Evolutionary conservation across 2,888 invertebrate species (phyloP), one percentile per base, ranked within the genome.

Genomic region (Unio pictorum): DNA sequence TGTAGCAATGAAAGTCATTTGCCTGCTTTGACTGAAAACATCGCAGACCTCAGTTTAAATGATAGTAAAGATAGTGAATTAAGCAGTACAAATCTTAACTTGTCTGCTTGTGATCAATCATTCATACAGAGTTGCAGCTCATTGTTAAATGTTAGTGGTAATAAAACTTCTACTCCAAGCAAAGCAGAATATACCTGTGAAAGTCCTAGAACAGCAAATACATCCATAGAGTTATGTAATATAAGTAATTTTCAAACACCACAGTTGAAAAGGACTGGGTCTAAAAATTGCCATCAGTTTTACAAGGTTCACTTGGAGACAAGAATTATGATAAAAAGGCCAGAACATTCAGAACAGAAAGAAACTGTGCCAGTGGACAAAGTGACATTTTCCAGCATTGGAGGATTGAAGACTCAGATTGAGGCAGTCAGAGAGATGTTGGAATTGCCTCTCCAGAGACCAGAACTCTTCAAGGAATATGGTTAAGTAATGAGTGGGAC

Each of bases 351-450:
- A 65, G 58, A 55, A 17, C 26, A 8, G 23, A 63, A 61, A 5
- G 61, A 59, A 26, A 23, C 23, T n/a, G 20, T 18, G 15, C n/a
- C n/a, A 7, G 11, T 30, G 45, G 58, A 63, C 23, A 68, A 56
- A 62, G 72, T 79, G 23, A 74, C 57, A 1, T 84, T 81, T 62
- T 63, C 67, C 55, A 70, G 69, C 63, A 73, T 86, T 55, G 87
- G 86, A 60, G 87, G 86, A 0, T 66, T 86, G 68, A 71, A 72
- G 28, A 64, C 71, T 54, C 86, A 86, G 70, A 84, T 86, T n/a
- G 67, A 75, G 11, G 60, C 72, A 11, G 64, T 87, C 18, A 78
- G 71, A 65, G 84, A 84, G 60, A 81, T 84, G 69, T 73, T 86
- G 20, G 72, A 83, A 55, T 68, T 81, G 11, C 86, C 84, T 2